phyloP scores from a whole-genome alignment of 1,140 invertebrate species.

The Leucophenga varia region DNA sequence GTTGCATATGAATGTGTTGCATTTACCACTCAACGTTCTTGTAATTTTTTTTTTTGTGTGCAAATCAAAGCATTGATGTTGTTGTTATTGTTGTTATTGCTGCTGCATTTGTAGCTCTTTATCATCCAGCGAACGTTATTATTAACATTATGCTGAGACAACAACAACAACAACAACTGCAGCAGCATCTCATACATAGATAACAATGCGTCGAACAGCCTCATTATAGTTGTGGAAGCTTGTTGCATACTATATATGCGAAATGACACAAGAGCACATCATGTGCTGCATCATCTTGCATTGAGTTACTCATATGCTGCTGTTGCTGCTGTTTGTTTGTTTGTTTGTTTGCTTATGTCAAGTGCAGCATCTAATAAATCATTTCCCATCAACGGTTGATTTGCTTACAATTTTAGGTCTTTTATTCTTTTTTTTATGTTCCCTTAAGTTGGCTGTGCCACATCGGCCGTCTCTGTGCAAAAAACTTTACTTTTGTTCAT shows the following conservation, averaged over 20 bases:
- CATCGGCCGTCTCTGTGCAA: too few species aligned
- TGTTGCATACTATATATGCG: too few species aligned
- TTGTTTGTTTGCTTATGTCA: conserved; percentile 28
- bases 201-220: too few species aligned
- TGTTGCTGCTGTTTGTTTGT: too few species aligned
- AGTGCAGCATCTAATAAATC: conserved; percentile 49
- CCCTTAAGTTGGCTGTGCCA: too few species aligned
- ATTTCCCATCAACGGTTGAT: conserved; percentile 44
- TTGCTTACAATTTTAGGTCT: too few species aligned
- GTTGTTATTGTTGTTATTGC: not conserved
- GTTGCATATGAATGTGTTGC: conserved; percentile 44
- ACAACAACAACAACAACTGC: conserved; percentile 12
- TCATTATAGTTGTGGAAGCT: too few species aligned
- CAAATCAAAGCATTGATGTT: conserved; percentile 45
- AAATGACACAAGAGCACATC: too few species aligned
- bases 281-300: not conserved
- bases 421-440: too few species aligned
- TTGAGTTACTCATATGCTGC: conserved; percentile 2
- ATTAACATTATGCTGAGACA: too few species aligned
- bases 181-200: too few species aligned
- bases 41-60: conserved; percentile 5
- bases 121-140: conserved; percentile 23
- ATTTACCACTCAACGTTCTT: conserved; percentile 27
- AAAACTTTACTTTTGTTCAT: too few species aligned
- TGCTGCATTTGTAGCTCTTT: conserved; percentile 1